Percentiles rank a stretch among this genome's conserved stretches.
phyloP scores from a whole-genome alignment of 2,113 vertebrate species.

The Picathartes gymnocephalus region DNA sequence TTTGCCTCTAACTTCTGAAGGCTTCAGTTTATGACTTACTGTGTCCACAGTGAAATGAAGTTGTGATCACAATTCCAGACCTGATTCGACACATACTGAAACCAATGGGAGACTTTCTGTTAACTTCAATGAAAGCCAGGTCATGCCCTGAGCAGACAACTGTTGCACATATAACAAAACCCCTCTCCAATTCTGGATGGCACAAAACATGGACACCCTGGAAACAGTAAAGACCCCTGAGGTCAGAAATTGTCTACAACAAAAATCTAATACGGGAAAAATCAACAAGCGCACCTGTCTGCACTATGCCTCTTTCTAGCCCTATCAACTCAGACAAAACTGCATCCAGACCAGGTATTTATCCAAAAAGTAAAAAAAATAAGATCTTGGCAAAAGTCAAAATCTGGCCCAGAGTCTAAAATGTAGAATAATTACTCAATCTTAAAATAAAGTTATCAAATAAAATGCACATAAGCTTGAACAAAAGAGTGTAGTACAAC shows the following conservation, averaged over 20 bases:
- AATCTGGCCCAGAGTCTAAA: neutral
- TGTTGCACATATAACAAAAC: neutral
- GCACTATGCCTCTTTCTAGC: neutral
- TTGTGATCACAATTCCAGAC: neutral
- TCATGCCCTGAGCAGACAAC: neutral
- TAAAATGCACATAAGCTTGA: neutral
- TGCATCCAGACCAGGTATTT: neutral
- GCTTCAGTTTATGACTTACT: neutral
- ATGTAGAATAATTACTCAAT: neutral
- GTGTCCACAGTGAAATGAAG: neutral
- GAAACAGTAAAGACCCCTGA: neutral
- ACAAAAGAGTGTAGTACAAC: neutral
- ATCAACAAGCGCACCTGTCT: neutral
- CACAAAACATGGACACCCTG: neutral
- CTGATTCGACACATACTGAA: neutral
- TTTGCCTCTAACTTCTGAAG: neutral
- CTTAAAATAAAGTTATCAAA: neutral
- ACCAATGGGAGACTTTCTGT: neutral
- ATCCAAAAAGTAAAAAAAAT: neutral
- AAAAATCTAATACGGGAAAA: neutral
- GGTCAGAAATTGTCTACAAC: neutral
- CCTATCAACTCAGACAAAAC: neutral
- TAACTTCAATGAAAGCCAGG: neutral
- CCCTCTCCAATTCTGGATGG: neutral
- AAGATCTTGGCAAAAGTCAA: neutral